These are phyloP conservation scores for Rostratula benghalensis DNA, from an alignment of 2,113 vertebrate genomes.

Conservation along the genomic window DNA sequence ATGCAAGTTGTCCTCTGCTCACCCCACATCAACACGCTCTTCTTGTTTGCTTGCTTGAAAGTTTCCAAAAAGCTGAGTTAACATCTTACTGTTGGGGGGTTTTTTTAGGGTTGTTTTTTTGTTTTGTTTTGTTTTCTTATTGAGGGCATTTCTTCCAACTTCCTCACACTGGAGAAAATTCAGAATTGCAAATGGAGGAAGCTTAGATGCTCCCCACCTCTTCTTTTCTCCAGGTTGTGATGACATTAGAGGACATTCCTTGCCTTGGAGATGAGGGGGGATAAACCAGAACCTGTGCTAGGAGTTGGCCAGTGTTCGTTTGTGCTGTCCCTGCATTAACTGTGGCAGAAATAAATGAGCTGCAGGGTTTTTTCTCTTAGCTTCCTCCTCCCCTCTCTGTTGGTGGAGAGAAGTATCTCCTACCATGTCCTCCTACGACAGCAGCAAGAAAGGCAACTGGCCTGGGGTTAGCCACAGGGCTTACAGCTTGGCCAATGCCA, in stretches of 20 bases:
- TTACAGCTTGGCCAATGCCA: neutral
- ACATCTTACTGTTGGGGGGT: neutral
- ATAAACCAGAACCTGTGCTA: neutral
- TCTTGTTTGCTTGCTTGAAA: neutral
- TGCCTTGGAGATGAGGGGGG: neutral
- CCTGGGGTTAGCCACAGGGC: neutral
- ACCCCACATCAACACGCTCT: accelerated
- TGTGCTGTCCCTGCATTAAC: neutral
- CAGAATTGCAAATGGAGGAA: neutral
- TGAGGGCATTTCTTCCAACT: neutral
- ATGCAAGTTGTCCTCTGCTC: neutral
- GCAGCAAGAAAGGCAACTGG: neutral
- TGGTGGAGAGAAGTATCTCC: neutral
- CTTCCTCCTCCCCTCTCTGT: neutral
- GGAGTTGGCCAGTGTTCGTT: neutral
- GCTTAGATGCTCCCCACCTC: neutral
- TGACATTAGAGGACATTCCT: neutral
- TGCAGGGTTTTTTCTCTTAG: neutral
- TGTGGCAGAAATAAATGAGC: neutral
- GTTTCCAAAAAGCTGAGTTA: neutral
- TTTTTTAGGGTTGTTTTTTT: neutral
- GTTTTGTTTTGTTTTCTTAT: neutral
- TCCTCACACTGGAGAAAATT: neutral
- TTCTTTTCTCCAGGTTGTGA: neutral
- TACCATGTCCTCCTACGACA: neutral